These are phyloP conservation scores for Platerodrilus igneus DNA, from an alignment of 2,888 invertebrate species.

Conservation along the genomic window DNA sequence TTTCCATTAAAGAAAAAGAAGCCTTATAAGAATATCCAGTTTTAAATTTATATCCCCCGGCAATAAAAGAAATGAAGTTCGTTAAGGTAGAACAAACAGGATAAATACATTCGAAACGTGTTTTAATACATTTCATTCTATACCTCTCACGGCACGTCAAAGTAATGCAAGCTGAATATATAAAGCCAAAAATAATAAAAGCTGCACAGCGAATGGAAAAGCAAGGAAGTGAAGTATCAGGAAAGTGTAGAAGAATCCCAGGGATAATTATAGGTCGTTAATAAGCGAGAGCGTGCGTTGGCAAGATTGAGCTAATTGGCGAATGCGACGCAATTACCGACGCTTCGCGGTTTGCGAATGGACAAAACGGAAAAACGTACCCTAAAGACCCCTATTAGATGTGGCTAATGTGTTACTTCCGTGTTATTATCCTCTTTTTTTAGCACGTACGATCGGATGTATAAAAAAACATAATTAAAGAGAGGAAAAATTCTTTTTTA, in stretches of 20 bases:
- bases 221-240: constrained; percentile 12
- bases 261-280: constrained; percentile 37
- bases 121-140: not conserved
- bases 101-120: no score
- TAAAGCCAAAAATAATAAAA: constrained; percentile 9
- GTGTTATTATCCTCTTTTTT: constrained; percentile 18
- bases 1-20: no score
- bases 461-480: no score
- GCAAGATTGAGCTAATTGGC: constrained; percentile 41
- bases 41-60: no score
- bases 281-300: constrained; percentile 39
- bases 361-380: constrained; percentile 32
- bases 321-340: constrained; percentile 40
- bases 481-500: no score
- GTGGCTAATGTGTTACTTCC: constrained; percentile 33
- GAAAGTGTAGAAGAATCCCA: constrained; percentile 13
- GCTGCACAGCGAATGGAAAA: constrained; percentile 4
- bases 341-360: constrained; percentile 24
- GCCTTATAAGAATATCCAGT: no score
- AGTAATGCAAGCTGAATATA: not conserved
- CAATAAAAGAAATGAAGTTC: no score
- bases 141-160: no score
- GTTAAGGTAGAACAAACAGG: no score
- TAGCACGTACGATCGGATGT: constrained; percentile 17
- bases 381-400: constrained; percentile 34